Evolutionary conservation across 1,140 invertebrate genomes (phyloP), one percentile per base, ranked within the genome.

Genomic region (Philotrypesis tridentata): DNA sequence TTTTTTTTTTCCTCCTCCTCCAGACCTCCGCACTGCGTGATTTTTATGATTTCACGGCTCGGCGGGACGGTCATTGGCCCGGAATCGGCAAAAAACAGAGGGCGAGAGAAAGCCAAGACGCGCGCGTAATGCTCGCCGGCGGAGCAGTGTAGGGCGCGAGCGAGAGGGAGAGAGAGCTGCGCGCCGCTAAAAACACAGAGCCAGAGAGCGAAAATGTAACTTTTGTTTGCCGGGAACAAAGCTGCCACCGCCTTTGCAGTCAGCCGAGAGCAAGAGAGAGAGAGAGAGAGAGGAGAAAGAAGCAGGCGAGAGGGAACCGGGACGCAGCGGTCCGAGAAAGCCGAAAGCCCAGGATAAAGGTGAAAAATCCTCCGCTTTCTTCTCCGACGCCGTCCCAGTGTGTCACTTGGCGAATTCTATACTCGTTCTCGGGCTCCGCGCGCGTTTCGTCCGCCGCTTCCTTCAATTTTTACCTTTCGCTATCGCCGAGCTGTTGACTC

Each of bases 201-300:
- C 67, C 23, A 67, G 72, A 74, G 71, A 48, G 31, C 48, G 74
- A 77, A 61, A 68, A 48, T 14, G 68, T 78, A 33, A 74, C 76
- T 74, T 79, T 79, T 83, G 76, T 83, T 83, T 79, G 76, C 43
- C 23, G 48, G 61, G 82, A 79, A 83, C 82, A 83, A 83, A 83
- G 82, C 82, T 68, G 37, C 67, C 31, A 17, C 71, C 43, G 27
- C 33, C 33, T 37, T 17, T 27, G n/a, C 67, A 27, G 43, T 29
- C 63, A 33, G 37, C 29, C 37, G 65, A 23, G 17, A 72, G 37
- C 1, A 4, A 40, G 33, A 43, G 70, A 72, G 70, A 43, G 9
- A 43, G 70, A 43, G 1, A 17, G 70, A 37, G 4, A 29, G 70
- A n/a, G 37, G 17, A 33, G 55, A n/a, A 73, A 27, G 43, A 33